These are phyloP conservation scores for Kryptolebias ocellatus DNA, from an alignment of 2,797 vertebrate species.

Conservation along the genomic window DNA sequence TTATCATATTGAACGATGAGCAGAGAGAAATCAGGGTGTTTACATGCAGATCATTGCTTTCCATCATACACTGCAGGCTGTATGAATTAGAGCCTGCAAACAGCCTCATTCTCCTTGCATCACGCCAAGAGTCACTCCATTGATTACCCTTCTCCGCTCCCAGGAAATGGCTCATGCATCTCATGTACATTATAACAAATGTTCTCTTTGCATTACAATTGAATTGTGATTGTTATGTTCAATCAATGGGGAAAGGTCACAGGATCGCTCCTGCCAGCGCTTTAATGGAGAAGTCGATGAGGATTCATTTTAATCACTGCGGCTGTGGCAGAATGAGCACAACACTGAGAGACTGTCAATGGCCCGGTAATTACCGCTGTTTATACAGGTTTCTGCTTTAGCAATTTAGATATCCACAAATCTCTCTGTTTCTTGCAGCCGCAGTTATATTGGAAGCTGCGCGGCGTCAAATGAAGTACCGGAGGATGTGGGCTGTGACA, in stretches of 20 bases:
- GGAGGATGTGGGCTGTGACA: constrained; percentile 75
- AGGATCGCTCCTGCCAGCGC: constrained; percentile 97
- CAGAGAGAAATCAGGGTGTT: constrained; percentile 72
- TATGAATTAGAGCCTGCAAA: constrained; percentile 79
- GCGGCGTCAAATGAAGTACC: constrained; percentile 81
- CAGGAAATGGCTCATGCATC: constrained; percentile 98
- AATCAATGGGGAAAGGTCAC: constrained; percentile 99
- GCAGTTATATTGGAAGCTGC: constrained; percentile 63
- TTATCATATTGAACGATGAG: constrained; percentile 66
- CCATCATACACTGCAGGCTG: constrained; percentile 80
- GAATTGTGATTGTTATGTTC: constrained; percentile 99
- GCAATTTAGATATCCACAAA: constrained; percentile 96
- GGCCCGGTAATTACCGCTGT: constrained; percentile 97
- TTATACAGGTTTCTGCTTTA: constrained; percentile 96
- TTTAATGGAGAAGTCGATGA: constrained; percentile 99
- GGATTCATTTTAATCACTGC: constrained; percentile 99
- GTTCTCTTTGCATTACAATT: constrained; percentile 99
- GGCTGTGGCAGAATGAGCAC: constrained; percentile 96
- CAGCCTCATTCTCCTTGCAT: constrained; percentile 78
- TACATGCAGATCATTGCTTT: constrained; percentile 82
- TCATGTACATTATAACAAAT: constrained; percentile 99
- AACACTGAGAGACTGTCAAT: constrained; percentile 94
- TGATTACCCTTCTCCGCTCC: constrained; percentile 93
- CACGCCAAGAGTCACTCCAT: constrained; percentile 87
- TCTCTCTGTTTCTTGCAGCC: constrained; percentile 83